Evolutionary conservation across 1,140 invertebrate genomes (phyloP).

Genomic region (Pygmarrhopalites habei): DNA sequence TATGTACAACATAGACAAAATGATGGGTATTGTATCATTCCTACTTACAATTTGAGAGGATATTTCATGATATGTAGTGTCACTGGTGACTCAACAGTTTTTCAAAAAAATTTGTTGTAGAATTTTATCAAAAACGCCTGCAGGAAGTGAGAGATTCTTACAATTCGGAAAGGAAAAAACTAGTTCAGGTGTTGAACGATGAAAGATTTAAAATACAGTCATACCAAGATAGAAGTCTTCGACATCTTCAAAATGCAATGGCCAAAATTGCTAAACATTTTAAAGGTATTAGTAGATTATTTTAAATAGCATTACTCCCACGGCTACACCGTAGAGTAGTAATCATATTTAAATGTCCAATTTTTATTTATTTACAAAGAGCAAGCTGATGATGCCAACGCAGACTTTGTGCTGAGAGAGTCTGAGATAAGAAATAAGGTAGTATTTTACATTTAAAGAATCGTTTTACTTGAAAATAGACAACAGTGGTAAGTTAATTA

Average conservation of each 20-base stretch:
- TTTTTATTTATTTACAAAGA: too few species aligned
- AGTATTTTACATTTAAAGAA: not conserved
- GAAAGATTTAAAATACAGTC: slow-evolving; percentile 24
- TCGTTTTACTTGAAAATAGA: not conserved
- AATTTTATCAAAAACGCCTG: slow-evolving; percentile 31
- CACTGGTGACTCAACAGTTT: too few species aligned
- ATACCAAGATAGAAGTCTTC: slow-evolving; percentile 24
- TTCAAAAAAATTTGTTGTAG: slow-evolving; percentile 14
- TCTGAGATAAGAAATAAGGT: slow-evolving; percentile 32
- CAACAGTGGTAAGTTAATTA: not conserved
- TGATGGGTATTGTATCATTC: slow-evolving; percentile 37
- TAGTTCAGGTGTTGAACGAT: slow-evolving; percentile 13
- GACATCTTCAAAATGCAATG: slow-evolving; percentile 19
- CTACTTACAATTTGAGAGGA: too few species aligned
- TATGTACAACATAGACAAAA: slow-evolving; percentile 36
- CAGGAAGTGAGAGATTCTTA: slow-evolving; percentile 22
- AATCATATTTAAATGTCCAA: too few species aligned
- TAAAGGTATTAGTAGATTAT: too few species aligned
- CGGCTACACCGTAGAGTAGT: too few species aligned
- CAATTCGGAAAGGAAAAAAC: not conserved
- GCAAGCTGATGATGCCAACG: slow-evolving; percentile 12
- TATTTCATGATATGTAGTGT: too few species aligned
- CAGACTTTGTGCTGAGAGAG: slow-evolving; percentile 20
- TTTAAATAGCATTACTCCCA: too few species aligned
- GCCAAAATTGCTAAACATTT: not conserved